Evolutionary conservation across 1,140 invertebrate species (phyloP).

Genomic region (Centruroides vittatus): DNA sequence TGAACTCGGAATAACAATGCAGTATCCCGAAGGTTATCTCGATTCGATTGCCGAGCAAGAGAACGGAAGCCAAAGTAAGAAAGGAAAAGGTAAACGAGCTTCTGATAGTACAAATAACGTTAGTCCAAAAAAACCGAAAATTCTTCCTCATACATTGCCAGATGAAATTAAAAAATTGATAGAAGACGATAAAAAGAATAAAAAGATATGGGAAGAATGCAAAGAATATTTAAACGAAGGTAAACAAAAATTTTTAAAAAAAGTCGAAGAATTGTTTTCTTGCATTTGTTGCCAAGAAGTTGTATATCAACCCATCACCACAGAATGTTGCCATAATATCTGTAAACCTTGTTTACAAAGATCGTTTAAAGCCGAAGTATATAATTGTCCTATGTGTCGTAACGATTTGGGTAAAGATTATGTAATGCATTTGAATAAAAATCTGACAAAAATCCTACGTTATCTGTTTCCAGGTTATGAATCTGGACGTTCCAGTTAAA

Average conservation of each 20-base stretch:
- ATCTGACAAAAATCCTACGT: constrained; percentile 37
- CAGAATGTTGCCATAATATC: constrained; percentile 58
- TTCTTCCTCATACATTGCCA: constrained; percentile 32
- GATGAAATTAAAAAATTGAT: constrained; percentile 39
- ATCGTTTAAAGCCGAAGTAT: constrained; percentile 48
- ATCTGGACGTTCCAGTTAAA: constrained; percentile 26
- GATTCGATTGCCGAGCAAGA: constrained; percentile 41
- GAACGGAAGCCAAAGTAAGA: constrained; percentile 21
- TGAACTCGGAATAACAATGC: constrained; percentile 24
- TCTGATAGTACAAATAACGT: background rate
- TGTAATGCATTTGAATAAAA: constrained; percentile 38
- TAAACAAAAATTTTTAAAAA: constrained; percentile 44
- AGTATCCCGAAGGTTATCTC: constrained; percentile 63
- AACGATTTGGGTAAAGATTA: constrained; percentile 40
- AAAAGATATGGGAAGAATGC: constrained; percentile 52
- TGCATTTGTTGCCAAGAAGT: constrained; percentile 71
- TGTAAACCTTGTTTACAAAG: constrained; percentile 50
- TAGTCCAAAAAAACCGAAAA: constrained; percentile 31
- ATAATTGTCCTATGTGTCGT: constrained; percentile 52
- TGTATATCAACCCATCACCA: constrained; percentile 54
- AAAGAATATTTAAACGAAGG: constrained; percentile 29
- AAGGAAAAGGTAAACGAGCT: constrained; percentile 20
- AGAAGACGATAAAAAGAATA: constrained; percentile 41
- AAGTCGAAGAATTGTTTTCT: constrained; percentile 49
- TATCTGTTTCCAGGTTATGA: constrained; percentile 49